Evolutionary conservation across 2,888 invertebrate species (phyloP).

Genomic region (Euphydryas editha): DNA sequence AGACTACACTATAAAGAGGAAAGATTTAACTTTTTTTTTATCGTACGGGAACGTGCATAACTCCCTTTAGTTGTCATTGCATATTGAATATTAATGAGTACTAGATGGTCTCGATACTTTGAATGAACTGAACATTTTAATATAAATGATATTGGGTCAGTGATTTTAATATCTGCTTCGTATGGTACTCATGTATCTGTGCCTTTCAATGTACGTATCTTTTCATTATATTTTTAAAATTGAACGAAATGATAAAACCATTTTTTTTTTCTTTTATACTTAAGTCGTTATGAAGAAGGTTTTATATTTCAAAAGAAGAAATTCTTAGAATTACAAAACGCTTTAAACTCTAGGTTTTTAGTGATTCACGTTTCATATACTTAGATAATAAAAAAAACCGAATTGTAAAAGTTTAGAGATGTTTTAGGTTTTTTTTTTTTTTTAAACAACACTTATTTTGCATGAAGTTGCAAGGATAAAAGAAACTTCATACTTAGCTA

Average conservation of each 20-base stretch:
- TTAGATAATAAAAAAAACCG: conserved; percentile 7
- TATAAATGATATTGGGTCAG: conserved; percentile 4
- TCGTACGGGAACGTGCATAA: background rate
- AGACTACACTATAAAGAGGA: background rate
- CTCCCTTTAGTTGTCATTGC: conserved; percentile 1
- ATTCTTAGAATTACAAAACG: background rate
- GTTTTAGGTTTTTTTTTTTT: conserved; percentile 14
- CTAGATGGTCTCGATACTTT: background rate
- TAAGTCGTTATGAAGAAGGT: background rate
- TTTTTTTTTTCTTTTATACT: background rate
- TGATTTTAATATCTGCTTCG: conserved; percentile 2
- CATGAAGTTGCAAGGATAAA: conserved; percentile 31
- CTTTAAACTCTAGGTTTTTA: background rate
- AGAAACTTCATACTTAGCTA: conserved; percentile 32
- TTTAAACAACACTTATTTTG: conserved; percentile 20
- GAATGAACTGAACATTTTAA: background rate
- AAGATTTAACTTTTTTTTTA: background rate
- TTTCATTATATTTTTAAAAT: background rate
- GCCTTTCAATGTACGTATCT: background rate
- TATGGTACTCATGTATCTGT: background rate
- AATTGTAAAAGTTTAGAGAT: conserved; percentile 22
- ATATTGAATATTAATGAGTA: conserved; percentile 5
- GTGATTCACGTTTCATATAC: background rate
- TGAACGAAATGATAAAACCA: background rate
- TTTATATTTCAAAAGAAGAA: background rate